phyloP scores from a whole-genome alignment of 1,140 invertebrate species.

The Drosophila leontia region DNA sequence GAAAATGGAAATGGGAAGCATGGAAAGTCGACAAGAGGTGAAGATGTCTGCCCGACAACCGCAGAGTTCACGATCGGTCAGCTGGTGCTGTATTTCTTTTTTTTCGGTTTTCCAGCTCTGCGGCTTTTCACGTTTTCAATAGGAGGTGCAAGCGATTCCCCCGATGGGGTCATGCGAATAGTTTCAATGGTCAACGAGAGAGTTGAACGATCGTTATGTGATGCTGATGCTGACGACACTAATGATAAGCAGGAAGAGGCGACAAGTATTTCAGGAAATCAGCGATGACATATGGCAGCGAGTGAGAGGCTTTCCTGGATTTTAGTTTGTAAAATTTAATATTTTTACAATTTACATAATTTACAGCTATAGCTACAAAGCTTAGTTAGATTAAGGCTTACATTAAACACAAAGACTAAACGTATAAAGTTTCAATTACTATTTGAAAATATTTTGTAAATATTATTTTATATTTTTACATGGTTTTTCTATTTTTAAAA shows the following conservation, averaged over 20 bases:
- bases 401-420: not conserved
- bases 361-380: too few relatives aligned
- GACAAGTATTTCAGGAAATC: slow-evolving; percentile 27
- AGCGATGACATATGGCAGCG: slow-evolving; percentile 12
- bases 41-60: slow-evolving; percentile 64
- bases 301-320: slow-evolving; percentile 12
- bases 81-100: slow-evolving; percentile 43
- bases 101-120: slow-evolving; percentile 11
- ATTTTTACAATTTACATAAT: not conserved
- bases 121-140: slow-evolving; percentile 15
- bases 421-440: not conserved
- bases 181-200: slow-evolving; percentile 47
- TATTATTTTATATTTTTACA: not conserved
- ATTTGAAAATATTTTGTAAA: not conserved
- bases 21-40: slow-evolving; percentile 80
- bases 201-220: slow-evolving; percentile 24
- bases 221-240: slow-evolving; percentile 10
- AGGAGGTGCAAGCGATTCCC: slow-evolving; percentile 14
- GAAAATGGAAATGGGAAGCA: slow-evolving; percentile 51
- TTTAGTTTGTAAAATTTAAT: not conserved
- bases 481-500: not conserved
- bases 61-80: slow-evolving; percentile 71
- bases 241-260: slow-evolving; percentile 42
- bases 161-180: slow-evolving; percentile 34
- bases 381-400: not conserved